Base-by-base conservation (phyloP, 2,113 vertebrate species). In the Gymnogyps californianus region DNA sequence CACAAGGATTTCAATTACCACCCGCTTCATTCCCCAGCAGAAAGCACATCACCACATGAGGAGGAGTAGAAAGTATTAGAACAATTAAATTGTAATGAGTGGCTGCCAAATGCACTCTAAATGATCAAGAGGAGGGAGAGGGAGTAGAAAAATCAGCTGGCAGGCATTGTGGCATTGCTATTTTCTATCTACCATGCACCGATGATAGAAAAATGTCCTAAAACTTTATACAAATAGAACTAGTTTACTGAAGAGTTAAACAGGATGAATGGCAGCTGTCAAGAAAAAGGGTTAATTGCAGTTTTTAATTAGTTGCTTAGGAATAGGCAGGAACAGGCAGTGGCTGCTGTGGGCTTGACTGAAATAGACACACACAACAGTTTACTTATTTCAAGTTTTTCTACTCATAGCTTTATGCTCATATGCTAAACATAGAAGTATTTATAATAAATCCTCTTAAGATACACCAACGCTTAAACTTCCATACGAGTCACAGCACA, bases 11-110 rank as follows among this genome's bases (percentile, higher is more conserved):
- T 80, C 54, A 93, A 74, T 90, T 92, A 90, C 31, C 47, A 75
- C 16, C 8, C 11, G 0, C 18, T 84, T 87, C 0, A 4, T 71
- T 90, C 70, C 55, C 6, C 34, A 79, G 62, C 64, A 87, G 75
- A 89, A 94, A 93, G 47, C 42, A 46, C 19, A 38, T 90, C 38
- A 46, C 71, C 31, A 47, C 16, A 64, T 64, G 55, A 65, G 36
- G 34, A 90, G 40, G 40, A 65, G 29, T 6, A 76, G 80, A 77
- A 95, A 79, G 65, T 66, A 89, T 85, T 97, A 83, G 82, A 97
- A 81, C 61, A 89, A 65, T 20, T 61, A 11, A 81, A 76, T 32
- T 83, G 32, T 91, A 93, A 94, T 79, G 75, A 94, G 42, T 64
- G 71, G 95, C 40, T 96, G 67, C 65, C 49, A 92, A 85, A 66